Percentiles rank a stretch among this genome's conserved stretches.
Conservation (phyloP, 1,140 invertebrate genomes). For the Cardiocondyla obscurior region DNA sequence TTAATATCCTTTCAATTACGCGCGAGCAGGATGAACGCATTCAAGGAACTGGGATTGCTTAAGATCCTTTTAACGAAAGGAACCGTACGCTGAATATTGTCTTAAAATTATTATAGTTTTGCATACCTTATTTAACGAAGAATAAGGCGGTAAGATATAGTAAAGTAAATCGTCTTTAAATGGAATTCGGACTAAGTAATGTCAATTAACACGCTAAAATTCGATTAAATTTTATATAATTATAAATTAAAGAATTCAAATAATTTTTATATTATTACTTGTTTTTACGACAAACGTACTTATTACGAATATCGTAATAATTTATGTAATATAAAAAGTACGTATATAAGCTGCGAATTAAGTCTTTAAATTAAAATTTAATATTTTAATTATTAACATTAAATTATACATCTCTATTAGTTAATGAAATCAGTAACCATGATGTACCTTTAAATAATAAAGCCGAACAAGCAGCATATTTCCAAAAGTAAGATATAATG, state of each 20-base stretch:
- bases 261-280: neutral
- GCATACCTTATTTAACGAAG: slow-evolving; percentile 11
- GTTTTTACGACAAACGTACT: neutral
- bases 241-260: neutral
- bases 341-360: neutral
- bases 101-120: slow-evolving; percentile 28
- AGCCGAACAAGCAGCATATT: slow-evolving; percentile 5
- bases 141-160: slow-evolving; percentile 14
- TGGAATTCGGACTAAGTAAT: neutral
- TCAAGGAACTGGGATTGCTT: slow-evolving; percentile 30
- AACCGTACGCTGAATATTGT: slow-evolving; percentile 26
- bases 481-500: slow-evolving; percentile 14
- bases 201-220: neutral
- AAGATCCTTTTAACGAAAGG: slow-evolving; percentile 24
- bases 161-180: neutral
- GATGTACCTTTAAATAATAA: neutral
- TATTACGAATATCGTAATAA: neutral
- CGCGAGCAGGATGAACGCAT: neutral
- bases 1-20: slow-evolving; percentile 47
- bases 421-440: slow-evolving; percentile 38
- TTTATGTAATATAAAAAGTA: neutral
- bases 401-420: neutral
- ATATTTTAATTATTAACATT: neutral
- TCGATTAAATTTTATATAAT: neutral
- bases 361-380: neutral